phyloP scores from a whole-genome alignment of 2,888 invertebrate genomes.

The Meloe dianella region DNA sequence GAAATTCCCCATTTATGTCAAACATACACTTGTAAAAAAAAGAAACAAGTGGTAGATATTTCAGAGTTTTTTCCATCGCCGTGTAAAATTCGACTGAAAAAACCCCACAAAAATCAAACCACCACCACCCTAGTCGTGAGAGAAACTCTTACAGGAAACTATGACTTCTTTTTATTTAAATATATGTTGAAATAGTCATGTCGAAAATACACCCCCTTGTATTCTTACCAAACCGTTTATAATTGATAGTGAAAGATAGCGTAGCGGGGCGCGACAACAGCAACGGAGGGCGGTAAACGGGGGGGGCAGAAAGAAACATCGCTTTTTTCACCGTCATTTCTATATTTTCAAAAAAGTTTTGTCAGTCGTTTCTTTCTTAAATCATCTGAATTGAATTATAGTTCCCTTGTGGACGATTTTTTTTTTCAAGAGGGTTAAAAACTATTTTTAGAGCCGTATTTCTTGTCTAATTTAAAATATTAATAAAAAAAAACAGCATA shows the following conservation, averaged over 20 bases:
- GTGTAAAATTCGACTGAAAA: not conserved
- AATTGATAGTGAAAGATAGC: not conserved
- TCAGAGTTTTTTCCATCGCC: not conserved
- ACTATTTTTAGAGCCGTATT: not conserved
- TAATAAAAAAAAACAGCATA: not conserved
- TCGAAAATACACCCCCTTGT: not conserved
- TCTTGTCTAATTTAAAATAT: not conserved
- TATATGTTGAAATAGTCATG: not conserved
- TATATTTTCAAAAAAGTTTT: not conserved
- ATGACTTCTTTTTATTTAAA: not conserved
- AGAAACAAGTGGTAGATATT: not conserved
- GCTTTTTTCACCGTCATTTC: no score
- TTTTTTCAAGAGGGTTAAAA: not conserved
- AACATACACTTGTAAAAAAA: not conserved
- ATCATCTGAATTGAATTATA: constrained; percentile 2
- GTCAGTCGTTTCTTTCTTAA: not conserved
- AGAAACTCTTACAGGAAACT: not conserved
- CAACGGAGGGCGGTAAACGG: no score
- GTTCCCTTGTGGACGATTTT: not conserved
- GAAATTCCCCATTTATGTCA: constrained; percentile 2
- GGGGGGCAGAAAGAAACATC: not conserved
- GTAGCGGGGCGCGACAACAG: not conserved
- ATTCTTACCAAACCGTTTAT: not conserved
- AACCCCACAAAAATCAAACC: not conserved
- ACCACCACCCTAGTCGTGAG: not conserved